A percentile compares a stretch with the other conserved stretches of the same genome.
phyloP scores from a whole-genome alignment of 2,888 invertebrate species.

The Cheilosia impressa region DNA sequence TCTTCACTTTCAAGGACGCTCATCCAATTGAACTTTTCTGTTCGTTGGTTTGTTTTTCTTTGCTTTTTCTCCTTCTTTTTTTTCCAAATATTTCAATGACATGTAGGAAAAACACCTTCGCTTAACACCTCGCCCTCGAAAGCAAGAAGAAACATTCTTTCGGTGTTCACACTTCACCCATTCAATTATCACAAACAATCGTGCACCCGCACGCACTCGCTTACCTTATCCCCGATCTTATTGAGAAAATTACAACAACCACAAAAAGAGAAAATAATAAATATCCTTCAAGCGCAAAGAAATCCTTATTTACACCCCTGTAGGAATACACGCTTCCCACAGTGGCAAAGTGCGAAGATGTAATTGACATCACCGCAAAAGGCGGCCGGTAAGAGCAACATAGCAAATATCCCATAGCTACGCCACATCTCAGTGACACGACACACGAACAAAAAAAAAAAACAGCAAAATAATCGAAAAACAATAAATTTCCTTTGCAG shows the following conservation, averaged over 20 bases:
- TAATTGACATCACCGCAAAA: constrained; percentile 68
- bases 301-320: constrained; percentile 49
- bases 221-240: neutral
- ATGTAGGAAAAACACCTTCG: constrained; percentile 2
- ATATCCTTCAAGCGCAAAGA: constrained; percentile 1
- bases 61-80: neutral
- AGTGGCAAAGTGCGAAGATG: constrained; percentile 63
- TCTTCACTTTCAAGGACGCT: neutral
- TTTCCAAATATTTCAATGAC: constrained; percentile 7
- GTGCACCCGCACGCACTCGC: constrained; percentile 21
- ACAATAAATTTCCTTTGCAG: constrained; percentile 54
- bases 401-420: constrained; percentile 46
- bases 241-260: neutral
- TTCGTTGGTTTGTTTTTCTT: neutral
- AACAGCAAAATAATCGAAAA: constrained; percentile 69
- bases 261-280: neutral
- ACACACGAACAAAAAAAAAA: constrained; percentile 16
- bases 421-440: neutral
- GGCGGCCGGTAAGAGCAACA: constrained; percentile 35
- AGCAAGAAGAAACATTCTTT: neutral
- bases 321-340: neutral
- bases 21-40: constrained; percentile 4
- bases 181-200: constrained; percentile 14
- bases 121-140: neutral
- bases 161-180: constrained; percentile 4